phyloP scores from a whole-genome alignment of 64 coral and sea anemone genomes.

The Orbicella faveolata region DNA sequence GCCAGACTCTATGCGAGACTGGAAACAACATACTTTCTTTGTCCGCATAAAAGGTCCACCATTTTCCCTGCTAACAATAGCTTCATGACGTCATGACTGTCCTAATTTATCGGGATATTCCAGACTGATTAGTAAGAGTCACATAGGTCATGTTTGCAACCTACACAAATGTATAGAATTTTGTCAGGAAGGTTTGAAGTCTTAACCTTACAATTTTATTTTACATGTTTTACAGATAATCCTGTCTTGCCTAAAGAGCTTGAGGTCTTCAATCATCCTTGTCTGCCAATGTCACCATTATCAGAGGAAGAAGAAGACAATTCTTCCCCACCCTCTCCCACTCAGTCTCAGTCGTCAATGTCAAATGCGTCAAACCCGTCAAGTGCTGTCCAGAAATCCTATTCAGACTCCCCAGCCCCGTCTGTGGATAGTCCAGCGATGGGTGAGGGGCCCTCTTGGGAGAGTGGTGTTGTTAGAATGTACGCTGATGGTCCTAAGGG shows the following conservation, averaged over 20 bases:
- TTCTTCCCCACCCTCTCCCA: slow-evolving; percentile 35
- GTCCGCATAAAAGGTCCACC: too few species aligned
- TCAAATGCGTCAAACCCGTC: slow-evolving; percentile 44
- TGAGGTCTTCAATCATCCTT: slow-evolving; percentile 66
- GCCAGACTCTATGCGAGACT: too few species aligned
- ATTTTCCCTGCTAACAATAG: too few species aligned
- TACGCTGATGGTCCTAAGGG: slow-evolving; percentile 46
- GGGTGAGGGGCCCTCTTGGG: slow-evolving; percentile 29
- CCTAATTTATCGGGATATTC: too few species aligned
- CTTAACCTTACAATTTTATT: background rate
- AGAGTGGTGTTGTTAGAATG: slow-evolving; percentile 57
- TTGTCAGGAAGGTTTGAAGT: too few species aligned
- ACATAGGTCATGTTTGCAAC: too few species aligned
- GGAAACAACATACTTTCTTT: too few species aligned
- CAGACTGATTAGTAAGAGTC: too few species aligned
- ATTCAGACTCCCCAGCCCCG: slow-evolving; percentile 32
- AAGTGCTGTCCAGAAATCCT: slow-evolving; percentile 9
- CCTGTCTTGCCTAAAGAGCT: slow-evolving; percentile 59
- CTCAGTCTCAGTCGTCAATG: slow-evolving; percentile 39
- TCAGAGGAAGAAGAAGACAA: slow-evolving; percentile 49
- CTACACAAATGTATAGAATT: too few species aligned
- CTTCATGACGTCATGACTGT: too few species aligned
- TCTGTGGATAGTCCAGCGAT: slow-evolving; percentile 35
- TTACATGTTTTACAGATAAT: slow-evolving; percentile 33
- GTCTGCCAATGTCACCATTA: slow-evolving; percentile 33